Conservation (phyloP, 1,140 invertebrate genomes). For the Pinna nobilis region DNA sequence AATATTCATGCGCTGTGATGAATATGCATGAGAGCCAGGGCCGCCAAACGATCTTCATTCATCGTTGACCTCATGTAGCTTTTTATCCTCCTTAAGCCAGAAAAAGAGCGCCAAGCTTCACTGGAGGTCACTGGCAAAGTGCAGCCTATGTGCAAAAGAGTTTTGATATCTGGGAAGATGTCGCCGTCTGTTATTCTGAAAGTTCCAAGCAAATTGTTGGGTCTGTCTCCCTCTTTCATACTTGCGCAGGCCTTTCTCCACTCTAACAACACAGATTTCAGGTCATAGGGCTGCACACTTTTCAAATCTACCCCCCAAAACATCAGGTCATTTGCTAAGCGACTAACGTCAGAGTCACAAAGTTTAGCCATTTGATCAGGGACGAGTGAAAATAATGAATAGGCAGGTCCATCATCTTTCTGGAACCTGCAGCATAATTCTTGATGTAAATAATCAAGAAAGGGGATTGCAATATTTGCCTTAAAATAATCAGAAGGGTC, state of each 20-base stretch:
- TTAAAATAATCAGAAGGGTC: neutral
- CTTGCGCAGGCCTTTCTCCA: neutral
- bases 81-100: constrained; percentile 1
- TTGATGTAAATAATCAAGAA: constrained; percentile 3
- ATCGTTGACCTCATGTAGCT: too few relatives aligned
- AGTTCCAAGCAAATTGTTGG: neutral
- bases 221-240: neutral
- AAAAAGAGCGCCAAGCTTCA: constrained; percentile 15
- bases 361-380: constrained; percentile 8
- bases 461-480: neutral
- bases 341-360: neutral
- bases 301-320: neutral
- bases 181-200: constrained; percentile 11
- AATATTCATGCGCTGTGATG: neutral
- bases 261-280: constrained; percentile 1
- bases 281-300: neutral
- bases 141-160: neutral
- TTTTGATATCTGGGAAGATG: constrained; percentile 1
- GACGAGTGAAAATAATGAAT: neutral
- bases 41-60: constrained; percentile 2
- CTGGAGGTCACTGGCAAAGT: constrained; percentile 8
- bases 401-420: neutral
- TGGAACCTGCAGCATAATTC: neutral
- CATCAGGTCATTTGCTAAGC: constrained; percentile 4
- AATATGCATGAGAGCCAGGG: constrained; percentile 2